A percentile compares a stretch with the other conserved stretches of the same genome.
phyloP scores from a whole-genome alignment of 2,888 invertebrate species.

The Acronicta aceris region DNA sequence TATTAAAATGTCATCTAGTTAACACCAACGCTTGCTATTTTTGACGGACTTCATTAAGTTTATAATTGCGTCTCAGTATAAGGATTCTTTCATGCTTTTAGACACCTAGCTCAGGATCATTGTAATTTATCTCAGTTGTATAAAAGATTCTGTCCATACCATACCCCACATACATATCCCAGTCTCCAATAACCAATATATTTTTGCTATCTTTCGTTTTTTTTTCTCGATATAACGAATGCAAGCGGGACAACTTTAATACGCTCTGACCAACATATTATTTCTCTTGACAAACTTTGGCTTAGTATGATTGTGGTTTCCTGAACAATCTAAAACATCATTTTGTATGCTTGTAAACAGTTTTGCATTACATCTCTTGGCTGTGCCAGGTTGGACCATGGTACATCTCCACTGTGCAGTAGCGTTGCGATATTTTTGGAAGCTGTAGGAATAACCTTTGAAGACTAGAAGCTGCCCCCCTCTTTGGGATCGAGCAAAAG shows the following conservation, averaged over 20 bases:
- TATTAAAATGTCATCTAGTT: neutral
- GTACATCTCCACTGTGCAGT: conserved; percentile 72
- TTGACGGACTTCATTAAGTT: too few relatives aligned
- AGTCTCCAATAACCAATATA: too few relatives aligned
- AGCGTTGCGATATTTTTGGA: conserved; percentile 53
- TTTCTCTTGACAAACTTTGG: conserved; percentile 67
- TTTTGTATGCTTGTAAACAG: conserved; percentile 63
- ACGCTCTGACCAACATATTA: conserved; percentile 56
- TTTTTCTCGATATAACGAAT: neutral
- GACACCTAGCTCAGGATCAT: too few relatives aligned
- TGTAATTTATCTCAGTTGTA: too few relatives aligned
- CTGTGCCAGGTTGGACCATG: conserved; percentile 70
- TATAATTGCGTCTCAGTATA: too few relatives aligned
- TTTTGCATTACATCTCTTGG: conserved; percentile 71
- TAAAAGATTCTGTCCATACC: too few relatives aligned
- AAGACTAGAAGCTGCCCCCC: conserved; percentile 71
- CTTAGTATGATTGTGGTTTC: conserved; percentile 66
- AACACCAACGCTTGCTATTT: neutral
- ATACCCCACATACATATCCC: neutral
- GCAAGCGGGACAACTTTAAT: conserved; percentile 35
- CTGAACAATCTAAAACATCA: conserved; percentile 59
- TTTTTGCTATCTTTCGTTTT: neutral
- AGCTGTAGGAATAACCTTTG: conserved; percentile 68
- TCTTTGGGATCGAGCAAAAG: conserved; percentile 73
- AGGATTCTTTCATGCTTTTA: too few relatives aligned